phyloP scores from a whole-genome alignment of 1,140 invertebrate species.

The Ceratina australensis region DNA sequence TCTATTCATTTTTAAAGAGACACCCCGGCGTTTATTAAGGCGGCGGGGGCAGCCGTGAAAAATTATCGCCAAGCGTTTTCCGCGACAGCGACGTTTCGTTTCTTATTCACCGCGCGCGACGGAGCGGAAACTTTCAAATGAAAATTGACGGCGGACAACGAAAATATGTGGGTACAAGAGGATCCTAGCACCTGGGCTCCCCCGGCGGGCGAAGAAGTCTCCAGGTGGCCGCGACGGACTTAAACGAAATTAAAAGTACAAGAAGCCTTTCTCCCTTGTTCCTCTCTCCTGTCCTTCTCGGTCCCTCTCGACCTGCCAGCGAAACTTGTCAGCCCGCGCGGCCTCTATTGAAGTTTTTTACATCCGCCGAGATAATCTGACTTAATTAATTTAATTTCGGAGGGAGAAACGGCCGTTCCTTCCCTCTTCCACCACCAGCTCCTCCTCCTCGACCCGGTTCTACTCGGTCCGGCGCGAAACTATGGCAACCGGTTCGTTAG shows the following conservation, averaged over 20 bases:
- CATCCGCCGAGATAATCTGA: slow-evolving; percentile 33
- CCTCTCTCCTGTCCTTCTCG: too few relatives aligned
- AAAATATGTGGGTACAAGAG: slow-evolving; percentile 32
- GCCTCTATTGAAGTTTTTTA: slow-evolving; percentile 33
- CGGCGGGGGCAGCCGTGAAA: background rate
- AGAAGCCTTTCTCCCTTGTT: background rate
- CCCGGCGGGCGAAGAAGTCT: background rate
- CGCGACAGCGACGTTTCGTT: too few relatives aligned
- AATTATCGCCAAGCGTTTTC: slow-evolving; percentile 12
- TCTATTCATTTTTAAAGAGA: too few relatives aligned
- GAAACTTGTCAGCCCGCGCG: slow-evolving; percentile 14
- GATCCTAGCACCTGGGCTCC: slow-evolving; percentile 28
- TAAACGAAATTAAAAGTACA: slow-evolving; percentile 47
- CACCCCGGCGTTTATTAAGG: too few relatives aligned
- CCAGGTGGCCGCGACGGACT: slow-evolving; percentile 9
- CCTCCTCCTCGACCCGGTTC: slow-evolving; percentile 45
- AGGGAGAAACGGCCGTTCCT: background rate
- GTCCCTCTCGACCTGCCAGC: background rate
- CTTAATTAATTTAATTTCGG: slow-evolving; percentile 46
- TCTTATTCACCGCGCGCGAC: background rate
- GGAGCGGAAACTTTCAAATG: slow-evolving; percentile 20
- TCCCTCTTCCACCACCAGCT: too few relatives aligned
- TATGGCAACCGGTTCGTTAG: slow-evolving; percentile 40
- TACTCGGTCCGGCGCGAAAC: slow-evolving; percentile 47
- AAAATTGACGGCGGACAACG: slow-evolving; percentile 34